Evolutionary conservation across 2,888 invertebrate species (phyloP).

Genomic region (Amphimallon solstitiale): DNA sequence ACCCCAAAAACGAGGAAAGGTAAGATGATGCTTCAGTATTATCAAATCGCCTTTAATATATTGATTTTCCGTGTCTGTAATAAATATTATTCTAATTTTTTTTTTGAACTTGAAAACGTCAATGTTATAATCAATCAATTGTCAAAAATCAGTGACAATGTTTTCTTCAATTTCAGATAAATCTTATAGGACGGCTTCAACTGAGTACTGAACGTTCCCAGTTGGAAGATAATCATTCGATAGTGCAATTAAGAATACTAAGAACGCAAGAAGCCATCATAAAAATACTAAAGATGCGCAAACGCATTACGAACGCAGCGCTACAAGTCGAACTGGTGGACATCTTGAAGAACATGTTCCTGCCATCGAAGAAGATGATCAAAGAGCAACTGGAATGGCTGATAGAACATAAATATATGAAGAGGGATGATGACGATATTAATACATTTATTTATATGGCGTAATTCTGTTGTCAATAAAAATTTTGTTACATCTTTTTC

Average conservation of each 20-base stretch:
- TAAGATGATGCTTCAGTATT: conserved; percentile 48
- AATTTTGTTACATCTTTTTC: conserved; percentile 41
- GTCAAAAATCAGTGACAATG: too few relatives aligned
- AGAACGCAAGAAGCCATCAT: conserved; percentile 97
- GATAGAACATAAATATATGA: conserved; percentile 98
- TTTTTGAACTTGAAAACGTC: too few relatives aligned
- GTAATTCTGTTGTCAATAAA: conserved; percentile 63
- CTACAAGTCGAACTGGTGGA: conserved; percentile 97
- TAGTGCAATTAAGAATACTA: conserved; percentile 94
- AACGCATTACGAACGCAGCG: conserved; percentile 91
- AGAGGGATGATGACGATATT: conserved; percentile 95
- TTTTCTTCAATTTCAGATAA: conserved; percentile 69
- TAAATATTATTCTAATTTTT: too few relatives aligned
- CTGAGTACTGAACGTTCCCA: conserved; percentile 92
- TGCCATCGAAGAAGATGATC: conserved; percentile 99
- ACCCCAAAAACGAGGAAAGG: conserved; percentile 92
- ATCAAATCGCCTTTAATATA: too few relatives aligned
- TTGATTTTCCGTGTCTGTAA: too few relatives aligned
- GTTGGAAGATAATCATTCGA: conserved; percentile 98
- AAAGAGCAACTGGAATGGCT: conserved; percentile 99
- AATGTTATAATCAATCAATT: too few relatives aligned
- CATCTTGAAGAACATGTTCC: conserved; percentile 98
- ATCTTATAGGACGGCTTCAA: conserved; percentile 95
- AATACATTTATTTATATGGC: conserved; percentile 99
- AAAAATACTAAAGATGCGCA: conserved; percentile 98